Percentiles rank a stretch among this genome's conserved stretches.
Evolutionary conservation across 2,888 invertebrate genomes (phyloP).

Genomic region (Ellobium chinense): DNA sequence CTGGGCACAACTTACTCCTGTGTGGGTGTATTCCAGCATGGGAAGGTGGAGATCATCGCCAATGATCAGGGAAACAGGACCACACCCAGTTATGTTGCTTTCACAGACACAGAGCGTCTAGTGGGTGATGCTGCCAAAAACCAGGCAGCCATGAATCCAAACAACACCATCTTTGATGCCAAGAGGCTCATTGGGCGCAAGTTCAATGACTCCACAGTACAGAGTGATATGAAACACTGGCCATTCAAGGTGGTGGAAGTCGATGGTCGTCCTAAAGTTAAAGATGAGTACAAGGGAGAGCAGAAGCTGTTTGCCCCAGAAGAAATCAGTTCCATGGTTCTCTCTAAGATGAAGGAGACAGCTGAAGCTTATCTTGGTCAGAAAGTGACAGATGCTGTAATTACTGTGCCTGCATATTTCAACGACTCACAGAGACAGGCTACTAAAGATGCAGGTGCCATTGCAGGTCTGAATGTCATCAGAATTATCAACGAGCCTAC

Average conservation of each 20-base stretch:
- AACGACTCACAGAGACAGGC: constrained; percentile 84
- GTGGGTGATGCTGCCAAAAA: constrained; percentile 81
- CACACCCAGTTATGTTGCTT: constrained; percentile 88
- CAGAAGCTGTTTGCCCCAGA: constrained; percentile 91
- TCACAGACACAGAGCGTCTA: constrained; percentile 82
- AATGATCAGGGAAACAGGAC: constrained; percentile 85
- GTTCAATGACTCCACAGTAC: constrained; percentile 63
- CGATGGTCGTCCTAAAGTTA: constrained; percentile 66
- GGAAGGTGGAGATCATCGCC: constrained; percentile 81
- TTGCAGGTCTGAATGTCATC: constrained; percentile 65
- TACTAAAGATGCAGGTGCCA: constrained; percentile 80
- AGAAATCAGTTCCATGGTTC: too few relatives aligned
- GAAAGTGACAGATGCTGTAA: too few relatives aligned
- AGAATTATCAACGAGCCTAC: constrained; percentile 67
- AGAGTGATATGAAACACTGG: constrained; percentile 70
- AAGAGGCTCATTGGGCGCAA: constrained; percentile 70
- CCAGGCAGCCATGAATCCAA: constrained; percentile 84
- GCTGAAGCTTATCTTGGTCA: too few relatives aligned
- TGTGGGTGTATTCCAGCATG: constrained; percentile 79
- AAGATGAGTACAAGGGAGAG: constrained; percentile 85
- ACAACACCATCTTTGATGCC: constrained; percentile 83
- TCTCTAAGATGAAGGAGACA: too few relatives aligned
- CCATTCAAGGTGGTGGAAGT: too few relatives aligned
- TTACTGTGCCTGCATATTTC: constrained; percentile 80
- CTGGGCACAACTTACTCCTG: constrained; percentile 90